Evolutionary conservation across 1,140 invertebrate genomes (phyloP), one percentile per base, ranked within the genome.

Genomic region (Drosophila subobscura): DNA sequence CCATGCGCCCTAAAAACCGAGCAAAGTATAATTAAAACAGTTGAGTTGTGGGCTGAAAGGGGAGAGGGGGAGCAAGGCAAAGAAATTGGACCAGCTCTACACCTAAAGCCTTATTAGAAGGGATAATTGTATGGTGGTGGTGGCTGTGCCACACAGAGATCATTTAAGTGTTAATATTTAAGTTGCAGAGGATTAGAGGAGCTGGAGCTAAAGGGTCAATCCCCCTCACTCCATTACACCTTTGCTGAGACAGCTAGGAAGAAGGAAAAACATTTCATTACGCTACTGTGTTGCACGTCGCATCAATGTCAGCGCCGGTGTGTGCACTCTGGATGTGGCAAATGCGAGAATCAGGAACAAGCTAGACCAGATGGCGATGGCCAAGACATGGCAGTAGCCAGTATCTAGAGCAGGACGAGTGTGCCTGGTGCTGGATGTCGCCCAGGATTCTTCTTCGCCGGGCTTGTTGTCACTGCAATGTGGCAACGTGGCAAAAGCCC

Each of bases 231-330:
- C 33, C 16, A n/a, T 46, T 4, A 5, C 60, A 60, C 20, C 27
- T 56, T 59, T 22, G 22, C 51, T 23, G 5, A 10, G 53, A 49
- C 42, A 52, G 10, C 37, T 16, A 49, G 22, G 25, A 52, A 33
- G n/a, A 29, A 16, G 41, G 22, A 46, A 72, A 42, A 76, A 83
- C 16, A 68, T 86, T 86, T 85, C 81, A 86, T 85, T 85, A 80
- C 77, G 52, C 81, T 85, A 85, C 86, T 85, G 81, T 85, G 81
- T 85, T 85, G 68, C 73, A 81, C 44, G 81, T 85, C 81, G 72
- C 77, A 85, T 85, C 81, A 86, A 86, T 76, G 81, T 85, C 81
- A 56, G 47, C 49, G 47, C 49, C 57, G 54, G 50, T 79, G 45
- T 79, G 67, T 63, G 75, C 64, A 59, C 77, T 37, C 42, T 68